These are phyloP conservation scores for Bolinopsis microptera DNA, from an alignment of 37 sponge, comb jelly and placozoan species.

Conservation along the genomic window DNA sequence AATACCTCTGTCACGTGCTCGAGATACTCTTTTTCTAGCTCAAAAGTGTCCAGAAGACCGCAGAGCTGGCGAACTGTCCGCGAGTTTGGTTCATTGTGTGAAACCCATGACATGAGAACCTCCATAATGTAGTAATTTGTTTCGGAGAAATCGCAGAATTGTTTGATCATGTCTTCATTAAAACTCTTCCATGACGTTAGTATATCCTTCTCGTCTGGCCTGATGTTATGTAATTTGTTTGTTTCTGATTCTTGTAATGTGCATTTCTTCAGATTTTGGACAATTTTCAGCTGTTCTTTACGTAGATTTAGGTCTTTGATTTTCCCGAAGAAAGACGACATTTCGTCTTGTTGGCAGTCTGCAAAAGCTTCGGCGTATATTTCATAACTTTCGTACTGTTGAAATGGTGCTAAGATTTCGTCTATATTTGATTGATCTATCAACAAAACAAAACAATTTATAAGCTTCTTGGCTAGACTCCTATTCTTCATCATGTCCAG, in stretches of 20 bases:
- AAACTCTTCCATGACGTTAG: not conserved
- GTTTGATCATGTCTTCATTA: not conserved
- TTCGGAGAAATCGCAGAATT: not conserved
- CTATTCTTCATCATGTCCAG: not conserved
- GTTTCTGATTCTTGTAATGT: not conserved
- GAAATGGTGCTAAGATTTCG: not conserved
- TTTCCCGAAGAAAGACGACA: not conserved
- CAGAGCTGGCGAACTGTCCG: not conserved
- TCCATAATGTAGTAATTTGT: not conserved
- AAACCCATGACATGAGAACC: not conserved
- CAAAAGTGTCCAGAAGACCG: not conserved
- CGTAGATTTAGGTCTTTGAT: too few relatives aligned
- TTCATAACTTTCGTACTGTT: not conserved
- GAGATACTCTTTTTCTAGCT: not conserved
- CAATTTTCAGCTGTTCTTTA: not conserved
- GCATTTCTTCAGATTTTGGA: not conserved
- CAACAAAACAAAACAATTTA: not conserved
- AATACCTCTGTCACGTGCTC: not conserved
- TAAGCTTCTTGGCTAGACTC: not conserved
- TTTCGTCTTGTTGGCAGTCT: not conserved
- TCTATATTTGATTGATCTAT: not conserved
- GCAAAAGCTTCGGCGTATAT: not conserved
- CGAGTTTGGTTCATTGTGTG: not conserved
- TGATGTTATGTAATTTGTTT: not conserved
- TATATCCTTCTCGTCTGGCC: not conserved